Base-by-base conservation (phyloP, 2,888 invertebrate genomes). In the Thereva nobilitata region DNA sequence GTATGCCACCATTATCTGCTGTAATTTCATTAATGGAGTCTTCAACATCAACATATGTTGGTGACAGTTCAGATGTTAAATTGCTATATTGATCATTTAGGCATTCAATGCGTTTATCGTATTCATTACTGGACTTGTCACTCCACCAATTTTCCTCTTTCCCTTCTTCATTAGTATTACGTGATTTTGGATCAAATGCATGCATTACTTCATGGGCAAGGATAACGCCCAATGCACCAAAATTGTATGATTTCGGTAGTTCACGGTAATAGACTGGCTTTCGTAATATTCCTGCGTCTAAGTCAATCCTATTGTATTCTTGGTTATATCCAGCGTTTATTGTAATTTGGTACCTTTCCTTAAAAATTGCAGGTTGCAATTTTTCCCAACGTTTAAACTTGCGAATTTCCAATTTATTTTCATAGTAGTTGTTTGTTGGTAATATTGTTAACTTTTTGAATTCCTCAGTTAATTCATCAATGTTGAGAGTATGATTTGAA, bases 1-100 rank as follows among this genome's bases (percentile, higher is more conserved):
- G n/a, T 9, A 64, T n/a, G 5, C 64, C 64, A 12, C 52, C 53
- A 37, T 64, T 64, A 37, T 64, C 64, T 6, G 44, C 37, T 35
- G 44, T 35, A 42, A 53, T 64, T 44, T 64, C 64, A 23, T 23
- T 23, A 23, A 23, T 23, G 23, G 23, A 1, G 2, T 23, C 23
- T 23, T 23, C 23, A 23, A 2, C 23, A 23, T 23, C 23, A 23
- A 23, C 23, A 23, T 23, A 23, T 23, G 23, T 23, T 23, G 23
- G 23, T 23, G 23, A 23, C 1, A 2, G 1, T 38, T 34, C 1
- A 10, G 44, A 53, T 6, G 64, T 52, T 37, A 44, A 44, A 12
- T 53, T 37, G 8, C 64, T 52, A 12, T 64, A 64, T 12, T 47
- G 47, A 3, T 12, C 3, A 47, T 7, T 47, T 4, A 47, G 7